These are phyloP conservation scores for Cottus gobio DNA, from an alignment of 2,113 vertebrate genomes.

Conservation along the genomic window DNA sequence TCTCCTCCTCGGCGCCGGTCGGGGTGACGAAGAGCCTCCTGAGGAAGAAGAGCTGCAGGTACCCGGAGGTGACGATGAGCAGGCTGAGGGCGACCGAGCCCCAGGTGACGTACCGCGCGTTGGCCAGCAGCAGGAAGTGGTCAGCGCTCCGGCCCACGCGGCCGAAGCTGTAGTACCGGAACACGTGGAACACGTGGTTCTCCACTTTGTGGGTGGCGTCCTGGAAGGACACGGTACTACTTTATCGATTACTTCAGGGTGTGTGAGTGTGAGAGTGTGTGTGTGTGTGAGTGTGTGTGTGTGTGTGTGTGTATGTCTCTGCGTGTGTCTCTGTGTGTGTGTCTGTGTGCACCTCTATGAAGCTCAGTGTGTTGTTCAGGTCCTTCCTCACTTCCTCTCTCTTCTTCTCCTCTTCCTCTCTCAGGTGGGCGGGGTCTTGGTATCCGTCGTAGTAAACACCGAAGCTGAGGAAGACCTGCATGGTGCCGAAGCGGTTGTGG, in stretches of 20 bases:
- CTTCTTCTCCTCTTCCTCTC: slow-evolving; percentile 68
- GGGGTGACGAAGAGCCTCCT: slow-evolving; percentile 87
- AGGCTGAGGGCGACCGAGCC: slow-evolving; percentile 90
- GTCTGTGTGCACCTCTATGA: slow-evolving; percentile 85
- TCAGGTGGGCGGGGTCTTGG: slow-evolving; percentile 28
- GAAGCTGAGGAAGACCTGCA: slow-evolving; percentile 93
- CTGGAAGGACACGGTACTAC: slow-evolving; percentile 77
- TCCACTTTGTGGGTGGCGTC: slow-evolving; percentile 83
- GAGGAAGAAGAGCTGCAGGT: slow-evolving; percentile 91
- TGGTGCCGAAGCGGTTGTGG: slow-evolving; percentile 89
- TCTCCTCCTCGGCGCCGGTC: slow-evolving; percentile 64
- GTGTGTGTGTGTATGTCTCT: not conserved
- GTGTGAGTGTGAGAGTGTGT: too few relatives aligned
- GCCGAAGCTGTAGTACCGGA: slow-evolving; percentile 89
- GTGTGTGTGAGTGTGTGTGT: not conserved
- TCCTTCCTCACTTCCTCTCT: slow-evolving; percentile 76
- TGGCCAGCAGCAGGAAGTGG: slow-evolving; percentile 88
- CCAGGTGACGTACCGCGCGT: slow-evolving; percentile 87
- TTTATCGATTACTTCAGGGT: too few relatives aligned
- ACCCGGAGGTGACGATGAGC: slow-evolving; percentile 87
- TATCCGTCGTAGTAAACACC: slow-evolving; percentile 89
- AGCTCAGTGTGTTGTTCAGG: slow-evolving; percentile 89
- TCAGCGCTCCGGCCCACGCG: slow-evolving; percentile 88
- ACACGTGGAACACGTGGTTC: slow-evolving; percentile 90
- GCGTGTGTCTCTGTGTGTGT: slow-evolving; percentile 9